phyloP scores from a whole-genome alignment of 2,113 vertebrate species.

The Grus americana region DNA sequence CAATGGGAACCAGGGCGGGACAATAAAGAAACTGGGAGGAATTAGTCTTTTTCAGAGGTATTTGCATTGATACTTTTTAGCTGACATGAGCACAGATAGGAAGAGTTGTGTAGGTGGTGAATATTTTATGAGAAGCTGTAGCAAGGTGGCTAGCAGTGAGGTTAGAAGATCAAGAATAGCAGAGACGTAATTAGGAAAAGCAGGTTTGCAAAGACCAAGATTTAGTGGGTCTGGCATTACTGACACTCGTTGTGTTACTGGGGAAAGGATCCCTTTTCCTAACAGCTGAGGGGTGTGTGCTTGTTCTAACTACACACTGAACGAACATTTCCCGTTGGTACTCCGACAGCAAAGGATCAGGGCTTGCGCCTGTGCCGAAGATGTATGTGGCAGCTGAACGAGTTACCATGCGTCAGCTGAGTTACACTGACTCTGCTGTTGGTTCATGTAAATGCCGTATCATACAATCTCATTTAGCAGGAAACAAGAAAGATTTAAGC shows the following conservation, averaged over 20 bases:
- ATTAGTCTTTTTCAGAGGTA: neutral
- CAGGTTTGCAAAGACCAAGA: neutral
- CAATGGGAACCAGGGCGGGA: neutral
- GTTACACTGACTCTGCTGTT: neutral
- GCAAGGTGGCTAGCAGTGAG: neutral
- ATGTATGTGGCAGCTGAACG: neutral
- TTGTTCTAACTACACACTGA: neutral
- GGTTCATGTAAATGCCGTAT: neutral
- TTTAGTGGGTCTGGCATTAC: neutral
- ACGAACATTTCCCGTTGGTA: neutral
- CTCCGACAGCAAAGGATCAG: neutral
- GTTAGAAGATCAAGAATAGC: neutral
- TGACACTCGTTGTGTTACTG: neutral
- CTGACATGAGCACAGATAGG: fast-evolving
- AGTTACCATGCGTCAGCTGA: neutral
- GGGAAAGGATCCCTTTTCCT: neutral
- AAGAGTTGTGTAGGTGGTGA: neutral
- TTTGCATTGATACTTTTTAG: neutral
- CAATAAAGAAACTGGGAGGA: neutral
- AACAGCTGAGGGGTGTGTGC: fast-evolving
- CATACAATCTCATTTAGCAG: neutral
- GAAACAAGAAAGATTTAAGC: neutral
- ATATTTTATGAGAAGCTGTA: neutral
- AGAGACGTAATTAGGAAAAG: neutral
- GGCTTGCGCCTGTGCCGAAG: neutral